Percentiles rank a stretch among this genome's conserved stretches.
These are phyloP conservation scores for Siphlonurus alternatus DNA, from an alignment of 2,888 invertebrate genomes.

Conservation along the genomic window DNA sequence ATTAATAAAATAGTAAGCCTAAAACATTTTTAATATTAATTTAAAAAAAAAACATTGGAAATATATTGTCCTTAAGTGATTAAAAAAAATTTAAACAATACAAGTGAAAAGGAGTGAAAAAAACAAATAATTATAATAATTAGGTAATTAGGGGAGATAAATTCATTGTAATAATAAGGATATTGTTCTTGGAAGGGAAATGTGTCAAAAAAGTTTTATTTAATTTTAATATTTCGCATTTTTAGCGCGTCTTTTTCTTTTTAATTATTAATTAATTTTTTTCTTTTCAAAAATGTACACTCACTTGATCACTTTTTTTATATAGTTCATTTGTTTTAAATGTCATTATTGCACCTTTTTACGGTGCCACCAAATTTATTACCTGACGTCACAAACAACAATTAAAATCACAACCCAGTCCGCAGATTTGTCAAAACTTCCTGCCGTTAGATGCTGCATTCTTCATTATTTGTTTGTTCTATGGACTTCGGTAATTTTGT, in stretches of 20 bases:
- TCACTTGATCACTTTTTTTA: conserved; percentile 12
- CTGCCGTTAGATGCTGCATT: no score
- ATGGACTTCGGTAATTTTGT: no score
- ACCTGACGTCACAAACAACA: no score
- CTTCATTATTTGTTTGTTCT: no score
- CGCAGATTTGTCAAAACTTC: no score
- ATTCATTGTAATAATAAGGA: not conserved
- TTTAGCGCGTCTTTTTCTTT: not conserved
- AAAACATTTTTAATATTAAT: no score
- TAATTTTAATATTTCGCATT: not conserved
- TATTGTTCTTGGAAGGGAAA: not conserved
- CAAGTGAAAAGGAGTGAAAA: not conserved
- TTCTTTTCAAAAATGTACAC: conserved; percentile 13
- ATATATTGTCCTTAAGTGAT: no score
- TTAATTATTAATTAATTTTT: conserved; percentile 7
- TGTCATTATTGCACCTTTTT: no score
- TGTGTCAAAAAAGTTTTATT: not conserved
- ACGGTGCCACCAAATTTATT: no score
- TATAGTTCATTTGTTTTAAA: conserved; percentile 15
- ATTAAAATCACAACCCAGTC: no score
- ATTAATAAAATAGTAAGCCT: no score
- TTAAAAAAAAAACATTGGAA: no score
- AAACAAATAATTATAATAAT: not conserved
- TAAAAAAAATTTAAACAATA: not conserved
- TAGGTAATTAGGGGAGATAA: not conserved